Evolutionary conservation across 2,797 vertebrate genomes (phyloP), one percentile per base, ranked within the genome.

Genomic region (Phalanger gymnotis): DNA sequence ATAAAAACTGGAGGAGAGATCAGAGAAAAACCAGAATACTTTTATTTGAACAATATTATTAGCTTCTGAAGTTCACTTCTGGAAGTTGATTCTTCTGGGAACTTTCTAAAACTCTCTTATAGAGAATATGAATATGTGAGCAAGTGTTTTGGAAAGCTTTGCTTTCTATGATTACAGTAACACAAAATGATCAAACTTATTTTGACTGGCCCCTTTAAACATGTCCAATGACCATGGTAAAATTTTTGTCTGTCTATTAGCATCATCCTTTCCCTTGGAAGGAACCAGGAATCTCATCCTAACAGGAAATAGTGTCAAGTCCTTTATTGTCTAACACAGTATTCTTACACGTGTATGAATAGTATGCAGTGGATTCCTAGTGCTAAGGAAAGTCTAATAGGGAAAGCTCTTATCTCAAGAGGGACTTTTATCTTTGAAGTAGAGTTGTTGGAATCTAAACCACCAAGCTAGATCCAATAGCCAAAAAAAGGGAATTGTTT

Each of bases 161-260:
- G 92, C 90, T 98, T 97, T 73, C 91, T 93, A 40, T 92, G 19
- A 4, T 96, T 95, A 95, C 91, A 96, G 66, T 58, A 97, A 0
- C 0, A 89, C 92, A 97, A 94, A 97, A 95, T 95, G 58, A 95
- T 92, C 94, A 96, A 94, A 96, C 34, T 97, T 81, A 93, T 94
- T 97, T 58, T 96, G 92, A 95, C 73, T 54, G 94, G 91, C 40
- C 92, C 96, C 73, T 97, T 97, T 55, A 97, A 91, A 96, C 87
- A 91, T 30, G 92, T 94, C 87, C 97, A 96, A 93, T 87, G 73
- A 89, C 97, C 94, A 96, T 81, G 51, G 11, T 92, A 96, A 96
- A 94, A 95, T 93, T n/a, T 28, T 95, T 96, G 61, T 91, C 13
- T 0, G 90, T 92, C 92, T 96, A 92, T 93, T n/a, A 57, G 54